Base-by-base conservation (phyloP, 1,140 invertebrate species). In the Araneus ventricosus region DNA sequence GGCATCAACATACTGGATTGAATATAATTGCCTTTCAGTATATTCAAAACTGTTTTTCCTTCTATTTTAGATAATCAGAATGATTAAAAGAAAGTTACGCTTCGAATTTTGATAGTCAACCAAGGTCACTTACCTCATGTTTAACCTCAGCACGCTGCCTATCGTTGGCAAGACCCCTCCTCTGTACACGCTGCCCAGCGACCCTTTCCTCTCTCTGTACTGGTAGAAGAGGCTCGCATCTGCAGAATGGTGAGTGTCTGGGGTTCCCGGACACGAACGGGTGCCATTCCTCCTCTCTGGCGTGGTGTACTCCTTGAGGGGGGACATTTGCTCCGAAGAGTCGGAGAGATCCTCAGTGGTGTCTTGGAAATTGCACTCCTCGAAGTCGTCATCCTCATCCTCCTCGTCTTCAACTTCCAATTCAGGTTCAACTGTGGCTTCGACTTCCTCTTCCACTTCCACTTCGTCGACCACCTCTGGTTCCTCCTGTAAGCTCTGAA, bases 191-290 rank as follows among this genome's bases (percentile, higher is more conserved):
- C 34, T 93, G 14, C 86, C 87, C 20, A 85, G 27, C 0, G 92
- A 93, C 10, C 92, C 92, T 37, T 89, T 84, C 34, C 87, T 88
- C 39, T 93, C 87, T 30, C 86, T 39, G 39, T 88, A 93, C 34
- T 84, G 86, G 39, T 37, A 30, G 30, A 93, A 93, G 4, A 67
- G 27, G 34, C 27, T 67, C 4, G 67, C 27, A 4, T 86, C 87
- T n/a, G 17, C n/a, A 0, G 85, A 30, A 20, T 92, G 90, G 20
- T 93, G 91, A 79, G 92, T 67, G 39, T 88, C 86, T 17, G 92
- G 92, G 8, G 92, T 93, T 63, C 92, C 92, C 4, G 92, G 92
- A 57, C 87, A 93, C 1, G 92, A 93, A 10, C 87, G n/a, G 2
- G 67, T 93, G 0, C 86, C 92, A 17, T 22, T n/a, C 14, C 59